These are phyloP conservation scores for Apus apus DNA, from an alignment of 2,113 vertebrate genomes.

Conservation along the genomic window DNA sequence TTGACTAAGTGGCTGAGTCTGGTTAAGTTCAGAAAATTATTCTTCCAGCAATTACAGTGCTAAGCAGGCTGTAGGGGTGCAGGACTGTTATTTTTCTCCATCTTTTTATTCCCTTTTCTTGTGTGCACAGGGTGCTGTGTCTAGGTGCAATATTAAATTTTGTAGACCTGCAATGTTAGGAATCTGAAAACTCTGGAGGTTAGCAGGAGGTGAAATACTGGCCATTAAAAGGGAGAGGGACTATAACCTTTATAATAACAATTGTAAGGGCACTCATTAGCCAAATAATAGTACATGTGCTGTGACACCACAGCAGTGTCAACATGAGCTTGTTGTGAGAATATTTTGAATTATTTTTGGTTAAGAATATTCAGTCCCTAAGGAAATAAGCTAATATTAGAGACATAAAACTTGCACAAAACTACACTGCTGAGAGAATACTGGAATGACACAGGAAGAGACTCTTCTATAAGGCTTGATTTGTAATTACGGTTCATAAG, in stretches of 20 bases:
- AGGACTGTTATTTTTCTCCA: not conserved
- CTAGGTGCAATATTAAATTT: not conserved
- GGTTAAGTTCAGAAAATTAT: not conserved
- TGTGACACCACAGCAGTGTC: not conserved
- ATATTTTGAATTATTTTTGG: not conserved
- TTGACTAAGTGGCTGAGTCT: not conserved
- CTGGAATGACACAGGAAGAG: not conserved
- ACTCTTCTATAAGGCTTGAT: conserved; percentile 42
- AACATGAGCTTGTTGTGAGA: not conserved
- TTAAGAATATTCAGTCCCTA: not conserved
- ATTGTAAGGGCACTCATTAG: not conserved
- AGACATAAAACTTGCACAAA: not conserved
- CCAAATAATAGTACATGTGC: not conserved
- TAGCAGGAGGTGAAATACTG: not conserved
- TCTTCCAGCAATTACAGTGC: not conserved
- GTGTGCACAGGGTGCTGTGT: accelerated
- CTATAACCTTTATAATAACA: not conserved
- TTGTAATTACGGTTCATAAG: conserved; percentile 43
- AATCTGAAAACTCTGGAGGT: accelerated
- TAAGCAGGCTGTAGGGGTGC: not conserved
- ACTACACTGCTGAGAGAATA: not conserved
- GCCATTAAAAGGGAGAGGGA: not conserved
- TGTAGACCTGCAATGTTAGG: not conserved
- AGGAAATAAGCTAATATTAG: not conserved
- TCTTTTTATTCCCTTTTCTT: not conserved